Percentiles rank a stretch among this genome's conserved stretches.
Evolutionary conservation across 2,888 invertebrate species (phyloP).

Genomic region (Spicauda simplicius): DNA sequence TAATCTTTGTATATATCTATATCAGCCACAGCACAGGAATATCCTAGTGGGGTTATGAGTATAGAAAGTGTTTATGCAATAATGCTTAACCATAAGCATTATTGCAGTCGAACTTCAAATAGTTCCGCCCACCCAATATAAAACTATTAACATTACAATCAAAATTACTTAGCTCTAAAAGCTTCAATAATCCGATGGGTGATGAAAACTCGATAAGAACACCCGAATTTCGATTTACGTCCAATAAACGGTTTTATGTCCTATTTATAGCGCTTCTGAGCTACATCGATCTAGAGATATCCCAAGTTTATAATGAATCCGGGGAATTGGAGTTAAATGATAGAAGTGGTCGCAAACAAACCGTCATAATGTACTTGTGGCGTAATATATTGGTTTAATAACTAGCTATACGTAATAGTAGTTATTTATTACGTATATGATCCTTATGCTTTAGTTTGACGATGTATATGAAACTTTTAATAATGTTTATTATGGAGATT

Average conservation of each 20-base stretch:
- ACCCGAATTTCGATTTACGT: conserved; percentile 6
- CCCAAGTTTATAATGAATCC: conserved; percentile 1
- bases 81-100: too few species aligned
- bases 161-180: conserved; percentile 7
- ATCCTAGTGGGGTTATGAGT: too few species aligned
- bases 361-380: not conserved
- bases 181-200: not conserved
- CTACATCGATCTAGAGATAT: not conserved
- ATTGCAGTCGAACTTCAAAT: too few species aligned
- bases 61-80: too few species aligned
- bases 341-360: conserved; percentile 7
- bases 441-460: too few species aligned
- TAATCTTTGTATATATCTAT: too few species aligned
- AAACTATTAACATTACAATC: not conserved
- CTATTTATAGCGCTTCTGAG: conserved; percentile 2
- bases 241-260: conserved; percentile 2
- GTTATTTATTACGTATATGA: too few species aligned
- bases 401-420: not conserved
- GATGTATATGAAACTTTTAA: too few species aligned
- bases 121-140: not conserved
- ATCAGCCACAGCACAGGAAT: too few species aligned
- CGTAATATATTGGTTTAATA: not conserved
- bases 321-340: conserved; percentile 9
- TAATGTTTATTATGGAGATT: too few species aligned
- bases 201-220: conserved; percentile 1